Evolutionary conservation across 2,113 vertebrate genomes (phyloP), one percentile per base, ranked within the genome.

Genomic region (Drymodes brunneopygia): DNA sequence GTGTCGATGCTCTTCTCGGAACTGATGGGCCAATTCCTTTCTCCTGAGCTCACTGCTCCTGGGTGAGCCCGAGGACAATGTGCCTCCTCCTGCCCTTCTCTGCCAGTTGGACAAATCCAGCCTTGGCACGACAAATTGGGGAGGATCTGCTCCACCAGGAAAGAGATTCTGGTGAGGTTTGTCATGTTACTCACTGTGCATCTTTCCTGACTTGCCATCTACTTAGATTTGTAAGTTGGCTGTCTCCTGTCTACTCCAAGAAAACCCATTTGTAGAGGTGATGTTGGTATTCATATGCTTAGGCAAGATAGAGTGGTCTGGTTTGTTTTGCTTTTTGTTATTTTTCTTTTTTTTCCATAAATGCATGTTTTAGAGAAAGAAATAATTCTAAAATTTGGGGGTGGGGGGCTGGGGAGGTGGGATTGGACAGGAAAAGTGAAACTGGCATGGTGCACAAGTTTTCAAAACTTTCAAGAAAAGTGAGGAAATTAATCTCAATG

Each of bases 21-120:
- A 95, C 78, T 87, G 92, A 79, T 64, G 58, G 93, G 60, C 80
- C 61, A 88, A 81, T 95, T 95, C 83, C 74, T 92, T 94, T 93
- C 85, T 94, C 77, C 93, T 94, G 96, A 93, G 77, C 62, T 97
- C 92, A 83, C 38, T 3, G 16, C 77, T 91, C 27, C 57, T 58
- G 94, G 42, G 56, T 91, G 91, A 94, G 65, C 61, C 36, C 0
- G 2, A 88, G 91, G 83, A 95, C 86, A 78, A 29, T n/a, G 89
- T 50, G 64, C 62, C 47, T 80, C 33, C 51, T 94, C 48, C 73
- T 20, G 17, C 42, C 28, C 21, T 74, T 47, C 40, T 23, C 51
- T 87, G 69, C 65, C 54, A 62, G 23, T 15, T 87, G 64, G 74
- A 86, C 81, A 92, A 80, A 81, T 86, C 45, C 10, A 7, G 53